Percentiles rank a stretch among this genome's conserved stretches.
Evolutionary conservation across 2,888 invertebrate species (phyloP).

Genomic region (Hypomecis punctinalis): DNA sequence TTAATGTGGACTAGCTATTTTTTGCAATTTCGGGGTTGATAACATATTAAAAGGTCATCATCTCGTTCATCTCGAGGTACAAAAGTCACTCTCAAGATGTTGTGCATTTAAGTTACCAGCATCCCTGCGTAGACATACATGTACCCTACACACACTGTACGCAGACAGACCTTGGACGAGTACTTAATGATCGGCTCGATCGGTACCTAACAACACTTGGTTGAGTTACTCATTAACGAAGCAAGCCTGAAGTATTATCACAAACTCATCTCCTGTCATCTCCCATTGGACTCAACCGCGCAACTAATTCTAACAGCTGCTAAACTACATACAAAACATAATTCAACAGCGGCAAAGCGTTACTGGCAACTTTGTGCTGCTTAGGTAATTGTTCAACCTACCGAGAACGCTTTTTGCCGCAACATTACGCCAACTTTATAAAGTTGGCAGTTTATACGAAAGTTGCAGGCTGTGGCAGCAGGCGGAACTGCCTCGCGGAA

Average conservation of each 20-base stretch:
- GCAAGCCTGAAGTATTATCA: background rate
- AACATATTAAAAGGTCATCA: too few relatives aligned
- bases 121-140: too few relatives aligned
- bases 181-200: too few relatives aligned
- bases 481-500: slow-evolving; percentile 67
- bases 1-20: too few relatives aligned
- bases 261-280: slow-evolving; percentile 12
- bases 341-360: slow-evolving; percentile 57
- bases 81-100: too few relatives aligned
- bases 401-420: slow-evolving; percentile 81
- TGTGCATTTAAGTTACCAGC: too few relatives aligned
- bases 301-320: slow-evolving; percentile 28
- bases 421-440: slow-evolving; percentile 78
- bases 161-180: too few relatives aligned
- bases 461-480: slow-evolving; percentile 54
- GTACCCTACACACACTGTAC: too few relatives aligned
- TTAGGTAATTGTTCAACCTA: slow-evolving; percentile 84
- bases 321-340: slow-evolving; percentile 40
- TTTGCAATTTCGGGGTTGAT: too few relatives aligned
- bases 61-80: too few relatives aligned
- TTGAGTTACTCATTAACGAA: too few relatives aligned
- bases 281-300: slow-evolving; percentile 10
- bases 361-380: slow-evolving; percentile 71
- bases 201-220: too few relatives aligned
- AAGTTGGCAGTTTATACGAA: slow-evolving; percentile 58